Evolutionary conservation across 2,113 vertebrate genomes (phyloP).

Genomic region (Ranitomeya imitator): DNA sequence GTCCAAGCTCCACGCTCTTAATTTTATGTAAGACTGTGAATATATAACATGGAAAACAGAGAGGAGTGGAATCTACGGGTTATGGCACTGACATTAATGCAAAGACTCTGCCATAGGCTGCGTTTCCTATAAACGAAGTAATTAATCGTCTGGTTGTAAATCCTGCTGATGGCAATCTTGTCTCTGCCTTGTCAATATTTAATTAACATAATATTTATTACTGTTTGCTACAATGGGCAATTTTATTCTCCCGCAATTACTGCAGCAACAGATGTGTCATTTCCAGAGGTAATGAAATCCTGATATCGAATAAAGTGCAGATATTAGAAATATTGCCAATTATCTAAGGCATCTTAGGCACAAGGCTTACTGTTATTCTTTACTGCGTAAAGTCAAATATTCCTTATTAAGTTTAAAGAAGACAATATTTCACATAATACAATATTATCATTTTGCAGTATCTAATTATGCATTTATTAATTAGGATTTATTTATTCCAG

Average conservation of each 20-base stretch:
- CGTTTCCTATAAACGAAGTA: conserved; percentile 2
- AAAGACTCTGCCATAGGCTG: conserved; percentile 17
- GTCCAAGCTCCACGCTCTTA: background rate
- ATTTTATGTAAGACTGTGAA: background rate
- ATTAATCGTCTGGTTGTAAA: conserved; percentile 8
- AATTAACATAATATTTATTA: conserved; percentile 44
- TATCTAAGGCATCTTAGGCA: background rate
- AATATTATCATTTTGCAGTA: too few species aligned
- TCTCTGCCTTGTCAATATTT: conserved; percentile 30
- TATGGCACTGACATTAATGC: background rate
- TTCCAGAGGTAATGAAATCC: conserved; percentile 4
- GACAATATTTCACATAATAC: too few species aligned
- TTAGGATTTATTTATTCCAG: too few species aligned
- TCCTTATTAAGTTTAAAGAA: too few species aligned
- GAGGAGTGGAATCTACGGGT: background rate
- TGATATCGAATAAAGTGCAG: background rate
- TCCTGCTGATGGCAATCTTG: conserved; percentile 4
- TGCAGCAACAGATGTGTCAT: conserved; percentile 25
- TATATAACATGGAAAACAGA: background rate
- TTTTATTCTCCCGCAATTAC: conserved; percentile 24
- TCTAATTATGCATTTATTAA: too few species aligned
- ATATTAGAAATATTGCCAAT: conserved; percentile 1
- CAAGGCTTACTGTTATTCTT: background rate
- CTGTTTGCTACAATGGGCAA: background rate
- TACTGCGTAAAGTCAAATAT: background rate